These are phyloP conservation scores for Cenopis cana DNA, from an alignment of 2,888 invertebrate genomes.

Conservation along the genomic window DNA sequence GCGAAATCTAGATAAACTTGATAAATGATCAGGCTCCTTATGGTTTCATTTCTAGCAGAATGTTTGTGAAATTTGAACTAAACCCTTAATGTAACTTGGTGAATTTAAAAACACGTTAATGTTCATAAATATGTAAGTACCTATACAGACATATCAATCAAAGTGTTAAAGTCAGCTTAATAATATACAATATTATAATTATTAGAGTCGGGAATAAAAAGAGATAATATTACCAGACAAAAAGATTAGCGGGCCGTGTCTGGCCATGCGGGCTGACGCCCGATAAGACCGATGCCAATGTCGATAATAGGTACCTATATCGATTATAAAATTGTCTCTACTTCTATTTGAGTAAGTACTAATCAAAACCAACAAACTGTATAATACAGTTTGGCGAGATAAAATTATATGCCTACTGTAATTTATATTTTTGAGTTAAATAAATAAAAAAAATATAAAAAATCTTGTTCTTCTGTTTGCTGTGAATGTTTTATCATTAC, in stretches of 20 bases:
- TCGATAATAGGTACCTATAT: too few relatives aligned
- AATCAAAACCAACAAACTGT: too few relatives aligned
- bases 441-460: too few relatives aligned
- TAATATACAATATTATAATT: too few relatives aligned
- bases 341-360: not conserved
- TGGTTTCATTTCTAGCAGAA: slow-evolving; percentile 64
- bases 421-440: too few relatives aligned
- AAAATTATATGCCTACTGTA: too few relatives aligned
- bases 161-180: too few relatives aligned
- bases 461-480: too few relatives aligned
- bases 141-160: not conserved
- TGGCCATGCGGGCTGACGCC: slow-evolving; percentile 35
- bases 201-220: slow-evolving; percentile 17
- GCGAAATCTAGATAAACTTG: slow-evolving; percentile 74
- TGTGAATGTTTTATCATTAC: too few relatives aligned
- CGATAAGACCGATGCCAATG: slow-evolving; percentile 31
- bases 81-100: not conserved
- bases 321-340: slow-evolving; percentile 27
- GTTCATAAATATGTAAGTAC: too few relatives aligned
- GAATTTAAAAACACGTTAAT: too few relatives aligned
- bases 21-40: slow-evolving; percentile 70
- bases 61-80: slow-evolving; percentile 55
- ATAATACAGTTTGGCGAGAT: too few relatives aligned
- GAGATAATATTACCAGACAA: slow-evolving; percentile 14
- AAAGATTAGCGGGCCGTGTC: slow-evolving; percentile 31